Base-by-base conservation (phyloP, 2,888 invertebrate species). In the Oxystoma pomonae region DNA sequence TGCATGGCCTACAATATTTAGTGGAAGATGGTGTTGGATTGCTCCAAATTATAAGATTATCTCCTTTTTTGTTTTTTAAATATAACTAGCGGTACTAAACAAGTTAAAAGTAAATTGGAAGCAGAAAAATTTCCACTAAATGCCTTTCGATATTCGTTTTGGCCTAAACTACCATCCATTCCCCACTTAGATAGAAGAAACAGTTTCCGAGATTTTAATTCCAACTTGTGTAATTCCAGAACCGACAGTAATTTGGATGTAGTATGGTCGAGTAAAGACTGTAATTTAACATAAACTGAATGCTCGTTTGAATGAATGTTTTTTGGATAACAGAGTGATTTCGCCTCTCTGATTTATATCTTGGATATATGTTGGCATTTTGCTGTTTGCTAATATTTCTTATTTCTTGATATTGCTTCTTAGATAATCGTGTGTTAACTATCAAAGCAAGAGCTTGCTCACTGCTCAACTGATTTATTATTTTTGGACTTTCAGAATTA, bases 241-340 rank as follows among this genome's bases (percentile, higher is more conserved):
- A 16, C 18, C 18, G 58, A 57, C 16, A 57, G 20, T 17, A 19
- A 22, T 20, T 22, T 57, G 22, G n/a, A 57, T 21, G 35, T 57
- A 12, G 58, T 57, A 9, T 55, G 55, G 18, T 55, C 55, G 16
- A 55, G 18, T 55, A 55, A 17, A 17, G 55, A 55, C 20, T 55
- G 55, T 17, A 55, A 18, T 35, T 35, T 35, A 7, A 35, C 12
- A 12, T 3, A 53, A 51, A 51, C 59, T 16, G 50, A 59, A n/a
- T 59, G 59, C n/a, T 59, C 59, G 16, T 50, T 52, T 17, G 59
- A 9, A 18, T 16, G 16, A 59, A 59, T 59, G 19, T 59, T 16
- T 3, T 53, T 53, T 3, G 53, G 53, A 53, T 53, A 53, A n/a
- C 53, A 53, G 3, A 17, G n/a, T 53, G 3, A 5, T 19, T 53